phyloP scores from a whole-genome alignment of 1,140 invertebrate genomes.

The Periplaneta americana region DNA sequence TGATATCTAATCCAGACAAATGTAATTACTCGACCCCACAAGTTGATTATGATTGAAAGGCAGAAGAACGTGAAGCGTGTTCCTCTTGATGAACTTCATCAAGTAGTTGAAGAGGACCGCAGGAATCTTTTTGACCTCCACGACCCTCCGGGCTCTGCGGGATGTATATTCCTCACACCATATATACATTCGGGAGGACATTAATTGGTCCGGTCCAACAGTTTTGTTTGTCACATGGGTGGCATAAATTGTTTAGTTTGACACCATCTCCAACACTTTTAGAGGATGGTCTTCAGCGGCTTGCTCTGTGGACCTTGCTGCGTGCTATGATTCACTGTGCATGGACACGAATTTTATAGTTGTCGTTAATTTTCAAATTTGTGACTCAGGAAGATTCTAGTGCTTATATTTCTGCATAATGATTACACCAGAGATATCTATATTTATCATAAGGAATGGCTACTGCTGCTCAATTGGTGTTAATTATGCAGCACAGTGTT shows the following conservation, averaged over 20 bases:
- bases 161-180: not conserved
- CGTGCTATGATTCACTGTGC: not conserved
- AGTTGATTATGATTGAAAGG: not conserved
- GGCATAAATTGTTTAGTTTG: not conserved
- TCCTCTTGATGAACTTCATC: not conserved
- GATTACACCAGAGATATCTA: too few species aligned
- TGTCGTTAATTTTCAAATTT: too few species aligned
- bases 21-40: not conserved
- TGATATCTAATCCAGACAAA: not conserved
- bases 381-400: too few species aligned
- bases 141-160: not conserved
- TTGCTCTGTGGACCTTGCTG: not conserved
- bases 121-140: not conserved
- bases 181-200: not conserved
- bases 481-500: too few species aligned
- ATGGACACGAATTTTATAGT: not conserved
- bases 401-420: too few species aligned
- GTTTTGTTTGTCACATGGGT: not conserved
- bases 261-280: not conserved
- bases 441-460: too few species aligned
- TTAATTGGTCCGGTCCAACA: not conserved
- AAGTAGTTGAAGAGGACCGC: not conserved
- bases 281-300: too few species aligned
- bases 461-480: too few species aligned
- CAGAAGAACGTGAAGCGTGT: not conserved